Evolutionary conservation across 2,888 invertebrate genomes (phyloP).

Genomic region (Aporophyla nigra): DNA sequence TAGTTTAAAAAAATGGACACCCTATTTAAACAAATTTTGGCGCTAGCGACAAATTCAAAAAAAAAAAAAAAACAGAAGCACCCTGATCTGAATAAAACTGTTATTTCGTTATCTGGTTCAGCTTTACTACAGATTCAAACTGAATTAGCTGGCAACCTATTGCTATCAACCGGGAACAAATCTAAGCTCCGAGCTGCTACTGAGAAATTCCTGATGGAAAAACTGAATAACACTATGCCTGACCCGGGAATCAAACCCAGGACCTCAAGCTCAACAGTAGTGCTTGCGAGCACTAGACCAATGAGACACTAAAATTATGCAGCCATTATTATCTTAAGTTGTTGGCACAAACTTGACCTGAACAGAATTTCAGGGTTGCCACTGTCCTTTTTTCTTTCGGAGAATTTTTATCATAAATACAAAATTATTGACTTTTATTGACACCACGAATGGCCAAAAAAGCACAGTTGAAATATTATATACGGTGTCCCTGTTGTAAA

Average conservation of each 20-base stretch:
- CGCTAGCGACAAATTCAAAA: too few species aligned
- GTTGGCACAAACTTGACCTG: background rate
- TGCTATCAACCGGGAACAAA: background rate
- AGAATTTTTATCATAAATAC: background rate
- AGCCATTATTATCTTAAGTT: background rate
- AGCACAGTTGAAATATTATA: slow-evolving; percentile 14
- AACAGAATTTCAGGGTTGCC: slow-evolving; percentile 32
- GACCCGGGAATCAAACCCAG: background rate
- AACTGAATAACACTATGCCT: background rate
- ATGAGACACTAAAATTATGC: background rate
- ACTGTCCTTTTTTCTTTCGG: background rate
- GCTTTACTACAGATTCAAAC: too few species aligned
- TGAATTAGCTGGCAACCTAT: background rate
- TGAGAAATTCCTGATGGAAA: background rate
- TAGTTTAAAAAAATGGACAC: too few species aligned
- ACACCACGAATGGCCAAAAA: slow-evolving; percentile 4
- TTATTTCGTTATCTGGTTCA: too few species aligned
- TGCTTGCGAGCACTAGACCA: background rate
- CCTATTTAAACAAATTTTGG: too few species aligned
- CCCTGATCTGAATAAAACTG: too few species aligned
- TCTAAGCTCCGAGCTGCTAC: background rate
- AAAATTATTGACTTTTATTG: background rate
- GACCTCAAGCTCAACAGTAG: background rate
- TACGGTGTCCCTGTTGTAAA: background rate
- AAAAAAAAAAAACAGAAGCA: too few species aligned